Base-by-base conservation (phyloP, 2,113 vertebrate genomes). In the Rhinolophus ferrumequinum region DNA sequence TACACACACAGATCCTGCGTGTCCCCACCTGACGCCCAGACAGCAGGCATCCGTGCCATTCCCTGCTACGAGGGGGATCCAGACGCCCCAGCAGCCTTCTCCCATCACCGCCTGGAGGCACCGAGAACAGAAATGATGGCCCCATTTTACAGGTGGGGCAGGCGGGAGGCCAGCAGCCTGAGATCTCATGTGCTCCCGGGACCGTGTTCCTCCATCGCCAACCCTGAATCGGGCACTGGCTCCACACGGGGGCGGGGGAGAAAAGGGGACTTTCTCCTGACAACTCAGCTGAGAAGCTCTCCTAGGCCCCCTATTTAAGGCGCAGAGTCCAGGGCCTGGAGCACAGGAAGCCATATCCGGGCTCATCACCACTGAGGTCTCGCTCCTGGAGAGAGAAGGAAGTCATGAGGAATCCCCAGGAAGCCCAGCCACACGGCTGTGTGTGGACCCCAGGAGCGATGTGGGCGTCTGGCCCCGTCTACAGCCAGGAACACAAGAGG, bases 61-160 rank as follows among this genome's bases (percentile, higher is more conserved):
- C 28, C 2, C 26, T 15, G 64, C 75, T 11, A 11, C 2, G 0
- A 62, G 47, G 35, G 56, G 22, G 12, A 33, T 26, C 3, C 69
- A 33, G 10, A 5, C 7, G 0, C 21, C 50, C 16, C 24, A 24
- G 18, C 8, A 22, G 62, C 14, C 13, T 6, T n/a, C 56, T 58
- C 62, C 70, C 26, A 18, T 11, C 38, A 28, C 11, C 15, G 28
- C 47, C 3, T 1, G 26, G 30, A 67, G 26, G 67, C 24, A 5
- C 5, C n/a, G 2, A 0, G 8, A 2, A 44, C n/a, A 64, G 19
- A 72, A 12, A 8, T 0, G 54, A 54, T 0, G 30, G 67, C 19
- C 41, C 19, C 54, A 28, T 3, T 38, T n/a, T 19, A 52, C 22
- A 33, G 70, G n/a, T 0, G 1, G 16, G 28, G 41, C 38, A 85